Conservation (phyloP, 2,797 vertebrate species). For the Ctenochaetus hawaiiensis region DNA sequence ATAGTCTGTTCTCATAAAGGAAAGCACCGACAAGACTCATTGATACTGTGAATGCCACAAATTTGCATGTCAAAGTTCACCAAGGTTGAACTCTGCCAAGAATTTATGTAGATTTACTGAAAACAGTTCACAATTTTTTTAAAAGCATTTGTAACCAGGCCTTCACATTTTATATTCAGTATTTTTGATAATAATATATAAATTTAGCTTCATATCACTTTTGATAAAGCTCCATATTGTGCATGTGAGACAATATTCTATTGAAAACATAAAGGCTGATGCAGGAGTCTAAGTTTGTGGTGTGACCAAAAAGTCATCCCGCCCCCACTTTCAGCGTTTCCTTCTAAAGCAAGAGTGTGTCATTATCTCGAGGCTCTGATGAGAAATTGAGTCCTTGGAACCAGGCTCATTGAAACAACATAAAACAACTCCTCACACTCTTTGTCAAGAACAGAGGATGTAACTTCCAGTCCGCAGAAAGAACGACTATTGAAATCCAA, state of each 20-base stretch:
- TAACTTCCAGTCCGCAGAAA: not conserved
- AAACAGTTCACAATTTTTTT: too few species aligned
- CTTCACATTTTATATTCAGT: not conserved
- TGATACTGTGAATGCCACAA: too few species aligned
- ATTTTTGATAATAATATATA: not conserved
- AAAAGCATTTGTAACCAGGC: not conserved
- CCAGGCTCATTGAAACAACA: constrained; percentile 19
- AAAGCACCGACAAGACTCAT: too few species aligned
- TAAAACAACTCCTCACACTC: constrained; percentile 8
- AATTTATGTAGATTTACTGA: too few species aligned
- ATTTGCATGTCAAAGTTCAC: too few species aligned
- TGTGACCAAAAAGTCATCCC: constrained; percentile 3
- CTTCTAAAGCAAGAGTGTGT: not conserved
- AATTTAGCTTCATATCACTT: not conserved
- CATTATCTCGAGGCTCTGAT: not conserved
- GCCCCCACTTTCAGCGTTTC: not conserved
- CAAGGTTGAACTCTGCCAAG: too few species aligned
- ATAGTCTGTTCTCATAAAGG: too few species aligned
- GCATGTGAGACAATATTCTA: not conserved
- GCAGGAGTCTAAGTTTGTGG: not conserved
- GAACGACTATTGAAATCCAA: constrained; percentile 19
- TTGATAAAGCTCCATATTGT: not conserved
- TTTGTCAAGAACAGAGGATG: constrained; percentile 8
- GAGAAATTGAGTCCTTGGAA: constrained; percentile 22
- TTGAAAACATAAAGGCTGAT: constrained; percentile 1